Conservation (phyloP, 2,113 vertebrate species). For the Neotoma lepida region DNA sequence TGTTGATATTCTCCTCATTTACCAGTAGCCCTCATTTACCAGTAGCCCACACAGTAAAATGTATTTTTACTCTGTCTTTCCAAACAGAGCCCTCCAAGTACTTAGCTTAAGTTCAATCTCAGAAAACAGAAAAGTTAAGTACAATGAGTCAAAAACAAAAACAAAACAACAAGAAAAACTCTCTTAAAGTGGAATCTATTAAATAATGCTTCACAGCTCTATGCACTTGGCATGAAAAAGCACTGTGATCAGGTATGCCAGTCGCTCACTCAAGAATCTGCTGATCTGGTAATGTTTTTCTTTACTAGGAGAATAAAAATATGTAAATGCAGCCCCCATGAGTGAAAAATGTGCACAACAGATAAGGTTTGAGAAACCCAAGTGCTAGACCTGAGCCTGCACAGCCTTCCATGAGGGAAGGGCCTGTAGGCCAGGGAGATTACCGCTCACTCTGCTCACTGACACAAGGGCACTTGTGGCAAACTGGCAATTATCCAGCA, state of each 20-base stretch:
- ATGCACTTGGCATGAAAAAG: background rate
- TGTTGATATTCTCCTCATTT: constrained; percentile 1
- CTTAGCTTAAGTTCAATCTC: constrained; percentile 46
- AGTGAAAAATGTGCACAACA: background rate
- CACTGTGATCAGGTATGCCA: background rate
- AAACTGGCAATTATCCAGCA: background rate
- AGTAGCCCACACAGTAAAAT: background rate
- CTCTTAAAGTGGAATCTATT: constrained; percentile 24
- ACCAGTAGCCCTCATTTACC: background rate
- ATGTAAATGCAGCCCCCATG: background rate
- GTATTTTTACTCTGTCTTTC: constrained; percentile 9
- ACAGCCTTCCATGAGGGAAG: background rate
- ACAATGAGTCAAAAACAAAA: background rate
- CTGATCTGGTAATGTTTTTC: background rate
- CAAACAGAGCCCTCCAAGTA: background rate
- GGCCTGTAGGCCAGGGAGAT: background rate
- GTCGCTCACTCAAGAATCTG: background rate
- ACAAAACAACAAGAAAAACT: background rate
- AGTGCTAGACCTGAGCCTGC: background rate
- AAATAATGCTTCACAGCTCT: background rate
- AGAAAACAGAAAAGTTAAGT: constrained; percentile 10
- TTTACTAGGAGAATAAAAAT: constrained; percentile 17
- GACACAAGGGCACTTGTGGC: background rate
- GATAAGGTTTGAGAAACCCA: background rate
- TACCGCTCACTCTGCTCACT: too few relatives aligned